Evolutionary conservation across 1,140 invertebrate genomes (phyloP).

Genomic region (Helicoverpa zea): DNA sequence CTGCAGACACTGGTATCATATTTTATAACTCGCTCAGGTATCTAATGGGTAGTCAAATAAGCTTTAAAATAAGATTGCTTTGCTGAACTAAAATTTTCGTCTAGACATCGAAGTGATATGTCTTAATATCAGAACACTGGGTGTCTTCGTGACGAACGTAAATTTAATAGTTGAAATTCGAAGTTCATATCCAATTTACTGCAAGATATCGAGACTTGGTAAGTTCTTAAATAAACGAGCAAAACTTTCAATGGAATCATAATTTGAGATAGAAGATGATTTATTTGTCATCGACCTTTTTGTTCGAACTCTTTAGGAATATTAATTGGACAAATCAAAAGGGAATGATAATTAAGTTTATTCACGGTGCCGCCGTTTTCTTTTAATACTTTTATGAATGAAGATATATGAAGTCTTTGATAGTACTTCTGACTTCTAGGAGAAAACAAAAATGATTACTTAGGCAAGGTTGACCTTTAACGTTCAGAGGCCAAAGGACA

Average conservation of each 20-base stretch:
- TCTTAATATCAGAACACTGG: slow-evolving; percentile 12
- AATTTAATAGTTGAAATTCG: slow-evolving; percentile 40
- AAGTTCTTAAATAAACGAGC: slow-evolving; percentile 42
- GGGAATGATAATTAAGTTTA: neutral
- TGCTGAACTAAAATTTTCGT: neutral
- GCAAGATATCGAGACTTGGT: slow-evolving; percentile 19
- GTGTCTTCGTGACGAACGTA: slow-evolving; percentile 11
- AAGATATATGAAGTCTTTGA: neutral
- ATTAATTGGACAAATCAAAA: slow-evolving; percentile 17
- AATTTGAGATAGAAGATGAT: slow-evolving; percentile 30
- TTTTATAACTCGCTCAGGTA: neutral
- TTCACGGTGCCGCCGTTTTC: neutral
- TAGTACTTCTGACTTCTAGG: no score
- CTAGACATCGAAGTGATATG: slow-evolving; percentile 19
- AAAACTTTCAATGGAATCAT: slow-evolving; percentile 28
- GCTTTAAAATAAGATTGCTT: slow-evolving; percentile 2
- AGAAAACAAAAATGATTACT: no score
- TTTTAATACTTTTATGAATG: neutral
- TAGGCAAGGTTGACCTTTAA: no score
- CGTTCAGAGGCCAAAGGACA: no score
- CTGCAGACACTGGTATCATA: no score
- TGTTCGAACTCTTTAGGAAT: slow-evolving; percentile 33
- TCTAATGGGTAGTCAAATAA: slow-evolving; percentile 2
- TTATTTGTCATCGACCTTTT: slow-evolving; percentile 37
- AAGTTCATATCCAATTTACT: slow-evolving; percentile 36